Evolutionary conservation across 2,113 vertebrate genomes (phyloP), one percentile per base, ranked within the genome.

Genomic region (Pardalotus punctatus): DNA sequence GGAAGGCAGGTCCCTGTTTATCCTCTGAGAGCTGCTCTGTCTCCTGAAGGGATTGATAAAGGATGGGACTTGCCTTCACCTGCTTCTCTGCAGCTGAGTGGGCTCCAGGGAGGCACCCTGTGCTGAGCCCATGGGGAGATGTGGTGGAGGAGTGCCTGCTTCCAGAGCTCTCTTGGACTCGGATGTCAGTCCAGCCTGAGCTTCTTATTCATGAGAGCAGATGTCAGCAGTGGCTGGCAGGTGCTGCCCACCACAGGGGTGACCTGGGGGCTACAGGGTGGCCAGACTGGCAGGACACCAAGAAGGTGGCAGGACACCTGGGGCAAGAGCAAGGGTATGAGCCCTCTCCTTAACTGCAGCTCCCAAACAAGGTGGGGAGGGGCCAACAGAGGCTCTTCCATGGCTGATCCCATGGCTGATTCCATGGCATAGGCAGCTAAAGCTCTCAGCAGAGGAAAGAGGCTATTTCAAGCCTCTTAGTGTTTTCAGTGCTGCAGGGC

Each of bases 111-210:
- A 48, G 11, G 10, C 22, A 5, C 15, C 13, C 12, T 22, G 38
- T 1, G 1, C 15, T 3, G 11, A 61, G 31, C n/a, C 14, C 5
- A 2, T 1, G 5, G 35, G 23, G 8, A 57, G 11, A 42, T 35
- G 51, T 21, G 31, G 1, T 36, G 23, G 43, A 21, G 3, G 6
- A 61, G 10, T 10, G 15, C 25, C n/a, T 53, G 28, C 38, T 64
- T 36, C 65, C 50, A 22, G 25, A 69, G 11, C 33, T 60, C 4
- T 1, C 50, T 3, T 38, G 54, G 40, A 31, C 25, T 25, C 0
- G 0, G 9, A 33, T 4, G 10, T 28, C 60, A 82, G 80, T 23
- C 45, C 22, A 47, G 33, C 50, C 60, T 36, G 42, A 58, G 33
- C 35, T 69, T 18, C 64, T 42, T 45, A 4, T 45, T 13, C 28